Evolutionary conservation across 2,797 vertebrate species (phyloP).

Genomic region (Sphenodon punctatus): DNA sequence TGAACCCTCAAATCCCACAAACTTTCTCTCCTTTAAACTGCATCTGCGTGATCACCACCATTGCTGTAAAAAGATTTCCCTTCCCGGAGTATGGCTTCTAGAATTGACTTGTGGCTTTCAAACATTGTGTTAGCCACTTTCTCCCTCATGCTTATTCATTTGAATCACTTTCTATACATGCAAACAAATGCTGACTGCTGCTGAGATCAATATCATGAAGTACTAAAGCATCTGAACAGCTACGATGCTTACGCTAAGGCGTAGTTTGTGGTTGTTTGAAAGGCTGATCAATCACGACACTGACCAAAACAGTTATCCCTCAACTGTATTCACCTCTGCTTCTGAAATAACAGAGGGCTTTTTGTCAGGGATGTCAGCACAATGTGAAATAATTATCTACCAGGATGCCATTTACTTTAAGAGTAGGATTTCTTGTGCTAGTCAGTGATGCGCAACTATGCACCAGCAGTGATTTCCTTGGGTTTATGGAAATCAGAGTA

Average conservation of each 20-base stretch:
- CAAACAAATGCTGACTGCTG: neutral
- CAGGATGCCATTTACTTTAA: fast-evolving
- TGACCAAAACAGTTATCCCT: neutral
- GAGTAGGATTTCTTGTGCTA: neutral
- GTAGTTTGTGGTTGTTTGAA: neutral
- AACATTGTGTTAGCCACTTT: neutral
- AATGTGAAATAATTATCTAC: neutral
- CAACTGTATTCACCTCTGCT: no score
- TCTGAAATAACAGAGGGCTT: neutral
- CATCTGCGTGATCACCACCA: no score
- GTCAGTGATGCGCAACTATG: neutral
- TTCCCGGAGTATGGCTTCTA: neutral
- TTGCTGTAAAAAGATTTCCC: neutral
- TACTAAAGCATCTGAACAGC: neutral
- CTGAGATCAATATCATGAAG: neutral
- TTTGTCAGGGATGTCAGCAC: no score
- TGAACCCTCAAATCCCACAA: neutral
- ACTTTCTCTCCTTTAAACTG: no score
- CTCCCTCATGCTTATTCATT: neutral
- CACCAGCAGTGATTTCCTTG: neutral
- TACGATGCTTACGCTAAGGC: neutral
- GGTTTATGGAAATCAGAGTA: neutral
- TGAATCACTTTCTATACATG: neutral
- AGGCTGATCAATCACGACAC: neutral
- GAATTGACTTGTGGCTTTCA: neutral